These are phyloP conservation scores for Nicator chloris DNA, from an alignment of 2,113 vertebrate genomes.

Conservation along the genomic window DNA sequence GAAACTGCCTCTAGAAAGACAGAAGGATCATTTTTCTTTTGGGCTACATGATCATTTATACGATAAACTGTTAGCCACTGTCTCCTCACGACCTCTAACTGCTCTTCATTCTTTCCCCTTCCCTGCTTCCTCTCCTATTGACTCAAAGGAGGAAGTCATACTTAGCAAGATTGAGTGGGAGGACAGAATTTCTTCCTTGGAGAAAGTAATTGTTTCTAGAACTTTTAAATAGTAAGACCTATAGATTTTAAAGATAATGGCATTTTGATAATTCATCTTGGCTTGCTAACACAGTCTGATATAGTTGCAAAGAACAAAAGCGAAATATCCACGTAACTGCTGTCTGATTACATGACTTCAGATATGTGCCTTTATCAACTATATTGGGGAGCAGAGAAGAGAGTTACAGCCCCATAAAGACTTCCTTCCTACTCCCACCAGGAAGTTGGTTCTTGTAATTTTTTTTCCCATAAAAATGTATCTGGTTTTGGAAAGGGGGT, in stretches of 20 bases:
- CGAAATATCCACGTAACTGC: neutral
- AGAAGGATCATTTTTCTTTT: neutral
- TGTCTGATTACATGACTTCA: neutral
- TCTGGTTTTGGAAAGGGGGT: neutral
- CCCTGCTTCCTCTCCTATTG: neutral
- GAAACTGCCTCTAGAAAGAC: neutral
- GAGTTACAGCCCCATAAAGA: neutral
- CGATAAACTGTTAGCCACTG: neutral
- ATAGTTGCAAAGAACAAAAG: neutral
- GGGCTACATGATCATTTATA: neutral
- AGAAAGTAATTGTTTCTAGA: neutral
- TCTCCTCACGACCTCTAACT: neutral
- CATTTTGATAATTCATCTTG: neutral
- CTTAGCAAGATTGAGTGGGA: neutral
- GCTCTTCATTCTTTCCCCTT: neutral
- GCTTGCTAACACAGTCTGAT: neutral
- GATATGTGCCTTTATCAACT: accelerated
- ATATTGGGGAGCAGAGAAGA: neutral
- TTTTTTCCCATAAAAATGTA: neutral
- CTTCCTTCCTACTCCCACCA: neutral
- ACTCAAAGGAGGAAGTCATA: neutral
- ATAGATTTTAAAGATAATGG: neutral
- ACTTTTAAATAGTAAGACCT: neutral
- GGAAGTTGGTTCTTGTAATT: neutral
- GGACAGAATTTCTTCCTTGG: neutral